These are phyloP conservation scores for Pardalotus punctatus DNA, from an alignment of 2,113 vertebrate genomes.

Conservation along the genomic window DNA sequence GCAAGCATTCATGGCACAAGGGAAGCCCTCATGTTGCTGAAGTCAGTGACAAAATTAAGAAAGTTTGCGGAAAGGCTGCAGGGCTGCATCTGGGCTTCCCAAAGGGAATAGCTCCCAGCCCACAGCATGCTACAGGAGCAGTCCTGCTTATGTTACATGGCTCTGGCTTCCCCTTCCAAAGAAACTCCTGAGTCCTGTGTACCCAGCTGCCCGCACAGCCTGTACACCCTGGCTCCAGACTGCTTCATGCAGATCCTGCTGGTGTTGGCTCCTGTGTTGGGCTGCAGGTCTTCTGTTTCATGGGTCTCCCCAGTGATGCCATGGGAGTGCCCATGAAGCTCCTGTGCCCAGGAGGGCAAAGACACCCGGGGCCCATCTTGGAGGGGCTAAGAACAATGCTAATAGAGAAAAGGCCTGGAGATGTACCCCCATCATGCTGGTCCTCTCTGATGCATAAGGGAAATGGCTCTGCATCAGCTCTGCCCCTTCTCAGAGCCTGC, in stretches of 20 bases:
- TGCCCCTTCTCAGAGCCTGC: neutral
- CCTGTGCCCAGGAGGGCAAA: neutral
- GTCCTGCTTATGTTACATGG: neutral
- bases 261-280: accelerated
- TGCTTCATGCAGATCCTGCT: neutral
- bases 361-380: neutral
- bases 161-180: neutral
- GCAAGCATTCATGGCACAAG: neutral
- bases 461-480: neutral
- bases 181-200: neutral
- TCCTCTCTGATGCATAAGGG: neutral
- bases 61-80: neutral
- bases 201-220: accelerated
- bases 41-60: neutral
- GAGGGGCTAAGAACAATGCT: neutral
- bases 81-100: neutral
- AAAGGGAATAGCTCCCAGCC: neutral
- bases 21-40: neutral
- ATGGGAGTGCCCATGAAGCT: neutral
- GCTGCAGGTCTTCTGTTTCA: neutral
- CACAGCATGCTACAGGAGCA: neutral
- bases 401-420: neutral
- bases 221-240: neutral
- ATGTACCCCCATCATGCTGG: accelerated
- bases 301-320: neutral